These are phyloP conservation scores for Tyto alba DNA, from an alignment of 2,113 vertebrate species.

Conservation along the genomic window DNA sequence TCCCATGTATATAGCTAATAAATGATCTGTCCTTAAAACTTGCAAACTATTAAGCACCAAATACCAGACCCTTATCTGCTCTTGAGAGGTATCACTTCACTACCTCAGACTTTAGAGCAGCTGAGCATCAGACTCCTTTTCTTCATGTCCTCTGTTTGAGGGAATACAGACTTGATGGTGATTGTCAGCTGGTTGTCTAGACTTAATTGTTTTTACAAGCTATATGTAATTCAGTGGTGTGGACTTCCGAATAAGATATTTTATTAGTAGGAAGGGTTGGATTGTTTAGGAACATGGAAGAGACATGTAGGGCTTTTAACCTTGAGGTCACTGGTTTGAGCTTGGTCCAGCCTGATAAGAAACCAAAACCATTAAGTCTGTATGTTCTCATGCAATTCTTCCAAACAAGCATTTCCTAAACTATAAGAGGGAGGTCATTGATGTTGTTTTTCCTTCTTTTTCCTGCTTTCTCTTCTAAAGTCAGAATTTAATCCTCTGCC, in stretches of 20 bases:
- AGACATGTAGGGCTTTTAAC: not conserved
- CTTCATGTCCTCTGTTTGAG: not conserved
- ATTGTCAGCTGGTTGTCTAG: not conserved
- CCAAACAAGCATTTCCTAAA: slow-evolving; percentile 45
- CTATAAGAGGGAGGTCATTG: not conserved
- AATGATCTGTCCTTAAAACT: not conserved
- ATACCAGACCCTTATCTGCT: not conserved
- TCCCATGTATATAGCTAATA: not conserved
- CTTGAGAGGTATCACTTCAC: not conserved
- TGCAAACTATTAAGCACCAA: not conserved
- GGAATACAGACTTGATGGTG: not conserved
- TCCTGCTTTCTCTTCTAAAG: not conserved
- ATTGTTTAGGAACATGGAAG: slow-evolving; percentile 30
- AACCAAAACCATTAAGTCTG: not conserved
- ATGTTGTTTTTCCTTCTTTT: not conserved
- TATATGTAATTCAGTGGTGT: not conserved
- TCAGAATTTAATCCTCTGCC: not conserved
- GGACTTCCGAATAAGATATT: not conserved
- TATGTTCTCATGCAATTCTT: slow-evolving; percentile 30
- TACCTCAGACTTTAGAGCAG: not conserved
- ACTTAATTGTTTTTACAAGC: not conserved
- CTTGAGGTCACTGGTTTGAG: not conserved
- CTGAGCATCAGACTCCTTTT: not conserved
- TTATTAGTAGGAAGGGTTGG: slow-evolving; percentile 4
- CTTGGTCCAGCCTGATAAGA: slow-evolving; percentile 39